Conservation (phyloP, 1,140 invertebrate species). For the Drosophila pseudoobscura region DNA sequence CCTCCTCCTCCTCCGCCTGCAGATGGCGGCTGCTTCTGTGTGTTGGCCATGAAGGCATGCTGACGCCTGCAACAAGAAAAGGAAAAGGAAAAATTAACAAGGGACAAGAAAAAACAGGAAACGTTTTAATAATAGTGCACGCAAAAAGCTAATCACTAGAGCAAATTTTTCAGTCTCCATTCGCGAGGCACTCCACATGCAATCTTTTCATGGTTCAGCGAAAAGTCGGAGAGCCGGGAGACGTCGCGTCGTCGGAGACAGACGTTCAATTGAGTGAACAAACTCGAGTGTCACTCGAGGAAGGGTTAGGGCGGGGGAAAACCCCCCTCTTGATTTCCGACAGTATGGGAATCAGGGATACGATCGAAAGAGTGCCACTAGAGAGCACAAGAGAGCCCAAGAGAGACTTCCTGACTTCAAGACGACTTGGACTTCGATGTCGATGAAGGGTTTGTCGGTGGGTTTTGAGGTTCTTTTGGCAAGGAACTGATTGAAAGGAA, state of each 20-base stretch:
- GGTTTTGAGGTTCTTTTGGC: slow-evolving; percentile 7
- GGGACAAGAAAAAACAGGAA: slow-evolving; percentile 48
- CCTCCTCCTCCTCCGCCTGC: slow-evolving; percentile 43
- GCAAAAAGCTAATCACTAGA: slow-evolving; percentile 58
- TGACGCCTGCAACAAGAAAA: slow-evolving; percentile 83
- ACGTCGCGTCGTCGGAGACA: background rate
- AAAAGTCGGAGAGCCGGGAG: slow-evolving; percentile 39
- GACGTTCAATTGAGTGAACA: slow-evolving; percentile 66
- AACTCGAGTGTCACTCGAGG: slow-evolving; percentile 51
- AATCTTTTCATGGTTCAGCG: slow-evolving; percentile 69
- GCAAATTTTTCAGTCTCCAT: slow-evolving; percentile 38
- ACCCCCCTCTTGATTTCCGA: background rate
- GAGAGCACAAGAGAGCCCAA: slow-evolving; percentile 1
- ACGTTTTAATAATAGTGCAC: slow-evolving; percentile 65
- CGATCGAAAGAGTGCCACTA: slow-evolving; percentile 33
- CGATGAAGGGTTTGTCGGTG: slow-evolving; percentile 3
- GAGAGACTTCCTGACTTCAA: slow-evolving; percentile 41
- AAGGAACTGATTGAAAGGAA: slow-evolving; percentile 18
- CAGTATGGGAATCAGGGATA: slow-evolving; percentile 30
- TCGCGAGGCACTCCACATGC: slow-evolving; percentile 41
- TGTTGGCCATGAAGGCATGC: slow-evolving; percentile 84
- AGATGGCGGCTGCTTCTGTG: slow-evolving; percentile 37
- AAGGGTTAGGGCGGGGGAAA: slow-evolving; percentile 16
- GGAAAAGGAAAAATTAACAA: background rate
- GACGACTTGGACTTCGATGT: background rate